phyloP scores from a whole-genome alignment of 2,113 vertebrate genomes.

The Vimba vimba region DNA sequence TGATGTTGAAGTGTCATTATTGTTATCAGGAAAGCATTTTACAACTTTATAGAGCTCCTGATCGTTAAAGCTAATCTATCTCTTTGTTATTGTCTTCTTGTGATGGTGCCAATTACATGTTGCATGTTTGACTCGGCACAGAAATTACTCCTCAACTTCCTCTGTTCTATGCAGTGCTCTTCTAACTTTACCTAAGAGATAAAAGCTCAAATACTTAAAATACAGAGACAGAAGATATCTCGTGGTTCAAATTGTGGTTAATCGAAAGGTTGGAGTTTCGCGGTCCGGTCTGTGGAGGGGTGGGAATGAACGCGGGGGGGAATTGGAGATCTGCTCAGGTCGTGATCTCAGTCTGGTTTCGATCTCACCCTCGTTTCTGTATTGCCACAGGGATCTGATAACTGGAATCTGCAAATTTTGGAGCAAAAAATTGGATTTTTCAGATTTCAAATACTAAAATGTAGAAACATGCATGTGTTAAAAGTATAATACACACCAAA shows the following conservation, averaged over 20 bases:
- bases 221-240: not conserved
- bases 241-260: not conserved
- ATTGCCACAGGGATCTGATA: not conserved
- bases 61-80: conserved; percentile 60
- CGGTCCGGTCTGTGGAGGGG: not conserved
- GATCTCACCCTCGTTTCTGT: not conserved
- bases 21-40: conserved; percentile 39
- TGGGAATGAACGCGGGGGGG: not conserved
- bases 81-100: conserved; percentile 57
- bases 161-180: conserved; percentile 8
- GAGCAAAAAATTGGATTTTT: not conserved
- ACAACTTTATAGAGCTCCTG: conserved; percentile 54
- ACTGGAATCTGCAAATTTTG: not conserved
- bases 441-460: not conserved
- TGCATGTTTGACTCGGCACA: conserved; percentile 49
- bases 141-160: conserved; percentile 45
- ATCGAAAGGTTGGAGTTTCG: not conserved
- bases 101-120: conserved; percentile 63
- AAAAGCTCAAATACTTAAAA: not conserved
- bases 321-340: conserved; percentile 1
- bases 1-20: conserved; percentile 51
- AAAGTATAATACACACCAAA: not conserved
- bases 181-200: not conserved
- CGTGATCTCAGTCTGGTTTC: conserved; percentile 4
- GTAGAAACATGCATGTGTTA: not conserved